Percentiles rank a stretch among this genome's conserved stretches.
These are phyloP conservation scores for Myotis lucifugus DNA, from an alignment of 2,113 vertebrate genomes.

Conservation along the genomic window DNA sequence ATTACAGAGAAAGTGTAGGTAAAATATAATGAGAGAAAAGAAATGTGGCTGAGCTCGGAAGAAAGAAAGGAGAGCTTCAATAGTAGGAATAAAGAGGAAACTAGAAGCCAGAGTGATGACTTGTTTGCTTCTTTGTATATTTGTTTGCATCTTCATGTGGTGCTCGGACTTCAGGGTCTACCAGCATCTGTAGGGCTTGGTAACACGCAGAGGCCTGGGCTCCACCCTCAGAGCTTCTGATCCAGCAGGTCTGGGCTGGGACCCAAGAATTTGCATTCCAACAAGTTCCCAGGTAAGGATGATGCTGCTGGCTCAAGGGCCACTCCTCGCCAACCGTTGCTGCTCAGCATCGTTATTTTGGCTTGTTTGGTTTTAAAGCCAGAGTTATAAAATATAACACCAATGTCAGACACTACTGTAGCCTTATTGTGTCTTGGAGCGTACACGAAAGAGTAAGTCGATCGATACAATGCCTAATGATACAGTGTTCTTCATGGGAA, in stretches of 20 bases:
- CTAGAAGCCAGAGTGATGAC: background rate
- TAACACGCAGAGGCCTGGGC: background rate
- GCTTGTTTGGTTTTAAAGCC: conserved; percentile 5
- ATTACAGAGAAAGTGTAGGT: background rate
- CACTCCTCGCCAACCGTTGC: background rate
- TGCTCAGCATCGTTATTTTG: background rate
- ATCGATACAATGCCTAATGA: background rate
- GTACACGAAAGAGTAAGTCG: fast-evolving
- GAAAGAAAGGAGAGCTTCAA: background rate
- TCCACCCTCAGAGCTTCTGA: background rate
- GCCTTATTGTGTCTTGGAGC: background rate
- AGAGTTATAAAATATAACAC: background rate
- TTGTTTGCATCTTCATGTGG: background rate
- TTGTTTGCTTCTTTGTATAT: background rate
- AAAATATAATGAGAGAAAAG: background rate
- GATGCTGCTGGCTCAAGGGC: background rate
- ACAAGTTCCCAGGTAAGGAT: background rate
- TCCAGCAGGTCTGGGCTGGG: background rate
- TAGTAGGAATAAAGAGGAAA: background rate
- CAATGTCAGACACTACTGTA: background rate
- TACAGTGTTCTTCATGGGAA: background rate
- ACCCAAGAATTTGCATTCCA: background rate
- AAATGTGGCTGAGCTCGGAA: background rate
- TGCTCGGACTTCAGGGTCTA: background rate
- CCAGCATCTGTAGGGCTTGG: background rate